These are phyloP conservation scores for Stegastes partitus DNA, from an alignment of 2,113 vertebrate species.

Conservation along the genomic window DNA sequence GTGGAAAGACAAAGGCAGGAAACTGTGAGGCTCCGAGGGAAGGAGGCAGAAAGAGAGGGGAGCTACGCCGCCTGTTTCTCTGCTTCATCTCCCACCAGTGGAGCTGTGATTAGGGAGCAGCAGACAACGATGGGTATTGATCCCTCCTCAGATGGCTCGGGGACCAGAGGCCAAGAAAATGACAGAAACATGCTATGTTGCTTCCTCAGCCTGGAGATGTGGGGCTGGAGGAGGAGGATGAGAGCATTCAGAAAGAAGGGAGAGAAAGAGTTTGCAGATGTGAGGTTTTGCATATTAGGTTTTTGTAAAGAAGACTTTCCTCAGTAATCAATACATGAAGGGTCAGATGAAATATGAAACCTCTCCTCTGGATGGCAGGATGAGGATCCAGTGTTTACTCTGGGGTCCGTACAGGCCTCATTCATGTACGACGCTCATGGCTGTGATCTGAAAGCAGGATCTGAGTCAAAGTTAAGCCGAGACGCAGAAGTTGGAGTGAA, in stretches of 20 bases:
- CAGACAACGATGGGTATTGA: slow-evolving; percentile 76
- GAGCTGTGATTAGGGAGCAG: slow-evolving; percentile 75
- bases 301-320: slow-evolving; percentile 4
- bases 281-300: not conserved
- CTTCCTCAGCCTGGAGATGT: slow-evolving; percentile 49
- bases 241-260: not conserved
- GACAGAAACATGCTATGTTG: slow-evolving; percentile 60
- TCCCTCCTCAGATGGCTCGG: slow-evolving; percentile 64
- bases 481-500: slow-evolving; percentile 23
- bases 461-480: slow-evolving; percentile 19
- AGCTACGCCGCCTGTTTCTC: slow-evolving; percentile 45
- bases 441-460: slow-evolving; percentile 22
- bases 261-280: not conserved
- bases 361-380: slow-evolving; percentile 10
- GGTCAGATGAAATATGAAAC: slow-evolving; percentile 60
- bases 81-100: slow-evolving; percentile 66
- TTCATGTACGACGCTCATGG: slow-evolving; percentile 16
- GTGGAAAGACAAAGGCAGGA: slow-evolving; percentile 10
- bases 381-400: slow-evolving; percentile 5
- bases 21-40: slow-evolving; percentile 8
- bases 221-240: not conserved
- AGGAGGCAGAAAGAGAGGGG: slow-evolving; percentile 8
- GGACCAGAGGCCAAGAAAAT: slow-evolving; percentile 66
- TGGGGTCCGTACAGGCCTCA: not conserved
- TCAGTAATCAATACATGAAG: slow-evolving; percentile 41